Conservation (phyloP, 2,113 vertebrate species). For the cattle (Bos taurus) region ARS-UCD2.0 NC_037337.1:46065001-46065500, state of each 20-base stretch:
- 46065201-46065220: not conserved
- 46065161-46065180: not conserved
- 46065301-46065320: not conserved
- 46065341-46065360: not conserved
- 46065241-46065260: not conserved
- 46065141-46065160: not conserved
- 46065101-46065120: not conserved
- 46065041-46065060: not conserved
- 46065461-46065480: not conserved
- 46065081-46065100: not conserved
- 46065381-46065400: not conserved
- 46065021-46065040: not conserved
- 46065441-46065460: not conserved
- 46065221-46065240: not conserved
- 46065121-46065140: not conserved
- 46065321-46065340: not conserved
- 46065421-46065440: not conserved
- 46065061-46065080: not conserved
- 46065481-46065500: not conserved
- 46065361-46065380: not conserved
- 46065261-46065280: not conserved
- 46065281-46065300: not conserved
- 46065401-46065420: not conserved
- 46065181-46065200: not conserved
- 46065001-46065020: not conserved